These are phyloP conservation scores for Lepus europaeus DNA, from an alignment of 2,113 vertebrate genomes.

Conservation along the genomic window DNA sequence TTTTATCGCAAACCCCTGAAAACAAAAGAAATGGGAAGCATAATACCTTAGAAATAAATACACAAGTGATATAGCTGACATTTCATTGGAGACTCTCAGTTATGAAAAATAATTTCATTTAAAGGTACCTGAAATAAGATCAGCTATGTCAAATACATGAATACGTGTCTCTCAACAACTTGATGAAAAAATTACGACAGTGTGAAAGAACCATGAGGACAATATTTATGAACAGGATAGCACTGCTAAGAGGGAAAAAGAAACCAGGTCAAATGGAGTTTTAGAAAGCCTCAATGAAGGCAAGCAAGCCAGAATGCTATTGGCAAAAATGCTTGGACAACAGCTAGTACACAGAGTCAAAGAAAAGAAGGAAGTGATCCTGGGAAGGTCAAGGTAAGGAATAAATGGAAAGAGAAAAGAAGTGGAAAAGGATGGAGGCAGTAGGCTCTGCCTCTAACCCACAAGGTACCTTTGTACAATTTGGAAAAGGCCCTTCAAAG, in stretches of 20 bases:
- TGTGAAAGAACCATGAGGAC: slow-evolving; percentile 1
- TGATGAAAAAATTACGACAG: slow-evolving; percentile 7
- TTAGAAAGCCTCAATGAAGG: neutral
- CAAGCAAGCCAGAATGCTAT: neutral
- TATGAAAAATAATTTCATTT: slow-evolving; percentile 52
- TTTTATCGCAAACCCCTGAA: neutral
- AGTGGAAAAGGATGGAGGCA: neutral
- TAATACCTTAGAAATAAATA: neutral
- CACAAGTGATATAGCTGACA: neutral
- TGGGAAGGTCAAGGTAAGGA: neutral
- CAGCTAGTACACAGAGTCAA: neutral
- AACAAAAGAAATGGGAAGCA: slow-evolving; percentile 18
- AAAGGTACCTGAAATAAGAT: neutral
- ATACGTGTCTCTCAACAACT: neutral
- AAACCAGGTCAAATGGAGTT: neutral
- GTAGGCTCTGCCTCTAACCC: neutral
- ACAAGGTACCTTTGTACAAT: neutral
- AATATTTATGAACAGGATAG: neutral
- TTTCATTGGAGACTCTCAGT: slow-evolving; percentile 28
- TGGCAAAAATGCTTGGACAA: neutral
- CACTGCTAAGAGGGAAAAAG: neutral
- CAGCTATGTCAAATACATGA: slow-evolving; percentile 22
- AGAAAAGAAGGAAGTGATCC: slow-evolving; percentile 8
- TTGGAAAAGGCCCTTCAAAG: slow-evolving; percentile 37
- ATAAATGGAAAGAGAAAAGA: neutral